Conservation (phyloP, 2,888 invertebrate species). For the Lomographa bimaculata region DNA sequence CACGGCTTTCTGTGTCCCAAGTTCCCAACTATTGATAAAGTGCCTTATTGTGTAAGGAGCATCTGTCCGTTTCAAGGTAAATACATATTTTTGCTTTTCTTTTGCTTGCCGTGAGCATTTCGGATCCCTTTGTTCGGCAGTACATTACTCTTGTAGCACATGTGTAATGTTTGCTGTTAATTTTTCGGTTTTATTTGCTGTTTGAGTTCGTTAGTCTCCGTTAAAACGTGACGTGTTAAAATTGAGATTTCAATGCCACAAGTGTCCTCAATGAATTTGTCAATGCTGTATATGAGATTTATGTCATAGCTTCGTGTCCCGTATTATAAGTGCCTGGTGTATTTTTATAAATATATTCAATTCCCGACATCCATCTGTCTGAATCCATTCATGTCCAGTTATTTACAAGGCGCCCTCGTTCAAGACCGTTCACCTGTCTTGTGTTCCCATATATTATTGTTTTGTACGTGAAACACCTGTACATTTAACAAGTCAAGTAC, state of each 20-base stretch:
- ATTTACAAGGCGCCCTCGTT: conserved; percentile 28
- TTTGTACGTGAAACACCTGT: conserved; percentile 29
- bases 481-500: conserved; percentile 15
- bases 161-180: conserved; percentile 35
- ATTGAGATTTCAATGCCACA: conserved; percentile 32
- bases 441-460: conserved; percentile 13
- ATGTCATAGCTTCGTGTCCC: conserved; percentile 8
- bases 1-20: conserved; percentile 58
- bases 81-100: conserved; percentile 37
- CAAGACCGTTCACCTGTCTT: conserved; percentile 27
- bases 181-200: conserved; percentile 37
- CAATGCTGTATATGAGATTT: conserved; percentile 13
- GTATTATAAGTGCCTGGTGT: conserved; percentile 15
- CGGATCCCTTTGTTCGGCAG: conserved; percentile 25
- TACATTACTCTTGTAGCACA: conserved; percentile 16
- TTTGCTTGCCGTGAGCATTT: conserved; percentile 37
- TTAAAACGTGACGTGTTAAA: conserved; percentile 32
- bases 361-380: conserved; percentile 24
- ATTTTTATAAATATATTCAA: conserved; percentile 17
- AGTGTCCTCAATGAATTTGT: conserved; percentile 20
- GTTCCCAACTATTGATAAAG: conserved; percentile 54
- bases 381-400: conserved; percentile 29
- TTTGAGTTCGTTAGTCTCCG: conserved; percentile 36
- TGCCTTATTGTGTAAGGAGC: conserved; percentile 58
- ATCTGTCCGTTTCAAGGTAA: conserved; percentile 53